Percentiles rank a stretch among this genome's conserved stretches.
Evolutionary conservation across 2,888 invertebrate genomes (phyloP).

Genomic region (Trichogramma dendrolimi): DNA sequence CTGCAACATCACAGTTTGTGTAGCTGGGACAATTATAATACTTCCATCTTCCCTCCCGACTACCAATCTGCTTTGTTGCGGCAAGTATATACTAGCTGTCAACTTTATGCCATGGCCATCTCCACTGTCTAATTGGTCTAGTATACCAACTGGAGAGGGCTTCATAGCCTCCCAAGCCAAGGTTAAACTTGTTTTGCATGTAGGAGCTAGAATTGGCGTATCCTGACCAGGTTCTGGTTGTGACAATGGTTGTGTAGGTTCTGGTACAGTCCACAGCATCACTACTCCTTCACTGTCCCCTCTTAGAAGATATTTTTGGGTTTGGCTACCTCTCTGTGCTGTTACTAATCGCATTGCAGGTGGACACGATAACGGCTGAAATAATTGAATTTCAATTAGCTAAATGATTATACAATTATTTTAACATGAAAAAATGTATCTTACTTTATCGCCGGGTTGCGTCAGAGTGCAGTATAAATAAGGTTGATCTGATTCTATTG

Average conservation of each 20-base stretch:
- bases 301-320: constrained; percentile 67
- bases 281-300: constrained; percentile 92
- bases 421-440: constrained; percentile 7
- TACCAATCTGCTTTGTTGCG: constrained; percentile 88
- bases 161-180: constrained; percentile 85
- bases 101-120: constrained; percentile 72
- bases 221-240: constrained; percentile 60
- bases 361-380: constrained; percentile 79
- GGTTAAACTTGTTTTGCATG: constrained; percentile 75
- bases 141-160: constrained; percentile 83
- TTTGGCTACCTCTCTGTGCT: constrained; percentile 64
- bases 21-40: constrained; percentile 92
- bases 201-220: constrained; percentile 64
- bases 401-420: background rate
- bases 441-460: constrained; percentile 74
- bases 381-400: constrained; percentile 22
- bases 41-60: constrained; percentile 94
- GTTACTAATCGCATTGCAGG: constrained; percentile 83
- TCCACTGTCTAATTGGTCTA: constrained; percentile 80
- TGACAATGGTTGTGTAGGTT: constrained; percentile 65
- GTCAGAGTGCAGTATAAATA: constrained; percentile 75
- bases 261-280: constrained; percentile 84
- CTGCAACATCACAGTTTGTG: constrained; percentile 91
- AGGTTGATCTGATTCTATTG: constrained; percentile 74
- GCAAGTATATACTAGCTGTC: constrained; percentile 90